These are phyloP conservation scores for Podabrus alpinus DNA, from an alignment of 2,888 invertebrate genomes.

Conservation along the genomic window DNA sequence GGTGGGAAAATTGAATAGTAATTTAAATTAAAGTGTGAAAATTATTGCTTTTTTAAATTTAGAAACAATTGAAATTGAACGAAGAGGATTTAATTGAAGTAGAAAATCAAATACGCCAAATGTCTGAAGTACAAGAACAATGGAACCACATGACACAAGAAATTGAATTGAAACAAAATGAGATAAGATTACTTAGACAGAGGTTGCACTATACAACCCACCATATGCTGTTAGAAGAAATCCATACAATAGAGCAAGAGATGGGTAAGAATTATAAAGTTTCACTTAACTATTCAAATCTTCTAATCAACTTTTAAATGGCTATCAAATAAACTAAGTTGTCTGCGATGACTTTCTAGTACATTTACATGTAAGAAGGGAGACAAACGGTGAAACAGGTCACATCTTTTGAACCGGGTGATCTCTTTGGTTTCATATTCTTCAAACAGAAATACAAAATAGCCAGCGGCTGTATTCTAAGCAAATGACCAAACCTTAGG, in stretches of 20 bases:
- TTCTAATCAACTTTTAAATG: not conserved
- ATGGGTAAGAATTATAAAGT: slow-evolving; percentile 50
- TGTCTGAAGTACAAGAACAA: slow-evolving; percentile 43
- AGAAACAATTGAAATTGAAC: slow-evolving; percentile 42
- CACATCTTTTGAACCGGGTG: too few species aligned
- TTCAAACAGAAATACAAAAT: too few species aligned
- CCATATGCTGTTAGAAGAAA: slow-evolving; percentile 79
- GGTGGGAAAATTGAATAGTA: slow-evolving; percentile 38
- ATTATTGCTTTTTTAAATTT: slow-evolving; percentile 11
- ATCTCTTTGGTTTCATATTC: too few species aligned
- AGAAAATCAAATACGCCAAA: slow-evolving; percentile 53
- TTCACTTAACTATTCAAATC: not conserved
- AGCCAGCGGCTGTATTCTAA: too few species aligned
- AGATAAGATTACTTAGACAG: slow-evolving; percentile 68
- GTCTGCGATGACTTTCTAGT: too few species aligned
- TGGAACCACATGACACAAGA: slow-evolving; percentile 59
- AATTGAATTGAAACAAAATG: slow-evolving; percentile 70
- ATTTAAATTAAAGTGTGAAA: not conserved
- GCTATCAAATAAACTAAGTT: too few species aligned
- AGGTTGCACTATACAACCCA: slow-evolving; percentile 77
- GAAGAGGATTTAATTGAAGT: slow-evolving; percentile 54
- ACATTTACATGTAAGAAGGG: too few species aligned
- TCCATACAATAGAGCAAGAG: slow-evolving; percentile 60
- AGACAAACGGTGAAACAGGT: too few species aligned
- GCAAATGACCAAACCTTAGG: too few species aligned